These are phyloP conservation scores for Prunella strophiata DNA, from an alignment of 2,797 vertebrate species.

Conservation along the genomic window DNA sequence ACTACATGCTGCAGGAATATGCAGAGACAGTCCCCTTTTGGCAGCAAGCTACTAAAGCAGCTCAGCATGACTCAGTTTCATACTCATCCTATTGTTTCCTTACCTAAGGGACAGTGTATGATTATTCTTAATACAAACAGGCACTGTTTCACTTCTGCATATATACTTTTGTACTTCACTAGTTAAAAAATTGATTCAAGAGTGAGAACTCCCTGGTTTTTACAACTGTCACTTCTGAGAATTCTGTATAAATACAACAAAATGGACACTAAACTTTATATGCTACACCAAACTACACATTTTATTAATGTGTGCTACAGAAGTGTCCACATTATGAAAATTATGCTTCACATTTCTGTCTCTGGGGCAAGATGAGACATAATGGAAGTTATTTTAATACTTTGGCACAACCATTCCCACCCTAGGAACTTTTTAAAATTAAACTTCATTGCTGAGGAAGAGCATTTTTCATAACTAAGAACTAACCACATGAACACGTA, in stretches of 20 bases:
- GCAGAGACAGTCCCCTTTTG: not conserved
- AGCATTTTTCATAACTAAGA: not conserved
- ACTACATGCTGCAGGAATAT: not conserved
- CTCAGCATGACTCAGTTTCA: not conserved
- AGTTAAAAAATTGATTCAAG: not conserved
- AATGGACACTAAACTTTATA: not conserved
- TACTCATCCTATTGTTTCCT: not conserved
- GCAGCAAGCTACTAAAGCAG: not conserved
- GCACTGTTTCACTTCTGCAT: not conserved
- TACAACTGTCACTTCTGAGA: not conserved
- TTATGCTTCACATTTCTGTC: not conserved
- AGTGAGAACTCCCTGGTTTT: not conserved
- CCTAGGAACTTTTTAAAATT: not conserved
- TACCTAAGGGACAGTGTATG: not conserved
- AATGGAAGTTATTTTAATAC: not conserved
- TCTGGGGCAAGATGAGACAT: not conserved
- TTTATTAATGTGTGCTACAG: not conserved
- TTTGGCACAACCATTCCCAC: not conserved
- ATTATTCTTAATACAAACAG: not conserved
- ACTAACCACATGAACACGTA: not conserved
- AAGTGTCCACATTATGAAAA: not conserved
- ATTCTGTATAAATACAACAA: not conserved
- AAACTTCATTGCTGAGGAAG: not conserved
- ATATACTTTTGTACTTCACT: not conserved
- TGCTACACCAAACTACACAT: not conserved